Conservation (phyloP, 1,140 invertebrate species). For the Sitodiplosis mosellana region DNA sequence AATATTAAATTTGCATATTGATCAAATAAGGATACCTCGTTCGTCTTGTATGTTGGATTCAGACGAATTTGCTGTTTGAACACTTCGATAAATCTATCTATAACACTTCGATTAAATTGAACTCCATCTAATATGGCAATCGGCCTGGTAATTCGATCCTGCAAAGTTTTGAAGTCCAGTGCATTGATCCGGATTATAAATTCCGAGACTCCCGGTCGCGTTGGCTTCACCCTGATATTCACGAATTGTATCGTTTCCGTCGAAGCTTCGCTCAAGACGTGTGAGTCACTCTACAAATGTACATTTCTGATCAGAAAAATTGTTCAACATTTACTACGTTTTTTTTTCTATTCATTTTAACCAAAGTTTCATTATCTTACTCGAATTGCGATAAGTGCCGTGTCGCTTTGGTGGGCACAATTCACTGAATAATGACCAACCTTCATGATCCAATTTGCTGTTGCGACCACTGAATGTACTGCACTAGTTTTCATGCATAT, state of each 20-base stretch:
- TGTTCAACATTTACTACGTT: background rate
- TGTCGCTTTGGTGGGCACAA: slow-evolving; percentile 59
- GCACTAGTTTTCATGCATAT: slow-evolving; percentile 48
- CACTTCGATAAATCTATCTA: slow-evolving; percentile 66
- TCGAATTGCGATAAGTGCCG: slow-evolving; percentile 48
- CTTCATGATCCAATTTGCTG: slow-evolving; percentile 80
- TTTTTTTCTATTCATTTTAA: background rate
- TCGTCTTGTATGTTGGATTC: slow-evolving; percentile 48
- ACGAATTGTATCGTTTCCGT: slow-evolving; percentile 54
- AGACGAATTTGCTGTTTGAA: slow-evolving; percentile 55
- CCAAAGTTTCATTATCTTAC: no score
- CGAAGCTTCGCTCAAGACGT: slow-evolving; percentile 40
- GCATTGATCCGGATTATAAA: slow-evolving; percentile 60
- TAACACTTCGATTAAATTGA: slow-evolving; percentile 55
- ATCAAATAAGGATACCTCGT: slow-evolving; percentile 31
- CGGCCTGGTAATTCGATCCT: slow-evolving; percentile 51
- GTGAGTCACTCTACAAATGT: slow-evolving; percentile 41
- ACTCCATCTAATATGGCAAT: slow-evolving; percentile 59
- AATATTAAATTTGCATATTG: background rate
- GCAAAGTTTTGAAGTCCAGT: slow-evolving; percentile 56
- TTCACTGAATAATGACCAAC: slow-evolving; percentile 44
- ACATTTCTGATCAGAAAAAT: background rate
- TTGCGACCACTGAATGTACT: slow-evolving; percentile 52
- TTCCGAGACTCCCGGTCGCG: slow-evolving; percentile 28
- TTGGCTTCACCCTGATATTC: slow-evolving; percentile 58